Conservation (phyloP, 92 coral and sea anemone genomes). For the Paramuricea clavata region DNA sequence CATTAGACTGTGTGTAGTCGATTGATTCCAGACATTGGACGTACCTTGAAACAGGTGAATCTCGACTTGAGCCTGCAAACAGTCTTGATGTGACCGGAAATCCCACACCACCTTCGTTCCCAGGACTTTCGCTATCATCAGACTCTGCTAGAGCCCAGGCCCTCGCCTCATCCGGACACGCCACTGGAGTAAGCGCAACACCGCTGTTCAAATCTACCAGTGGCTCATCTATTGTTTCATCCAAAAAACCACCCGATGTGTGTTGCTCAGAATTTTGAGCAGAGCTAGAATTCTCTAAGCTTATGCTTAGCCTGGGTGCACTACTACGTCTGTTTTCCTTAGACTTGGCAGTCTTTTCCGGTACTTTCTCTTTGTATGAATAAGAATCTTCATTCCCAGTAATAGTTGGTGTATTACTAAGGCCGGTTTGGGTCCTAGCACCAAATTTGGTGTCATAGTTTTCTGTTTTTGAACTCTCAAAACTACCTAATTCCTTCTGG, state of each 20-base stretch:
- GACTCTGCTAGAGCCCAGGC: slow-evolving; percentile 35
- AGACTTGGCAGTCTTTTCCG: no score
- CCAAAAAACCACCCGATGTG: not conserved
- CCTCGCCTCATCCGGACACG: slow-evolving; percentile 31
- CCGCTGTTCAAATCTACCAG: slow-evolving; percentile 76
- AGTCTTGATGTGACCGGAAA: slow-evolving; percentile 21
- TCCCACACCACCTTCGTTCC: slow-evolving; percentile 49
- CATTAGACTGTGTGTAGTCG: no score
- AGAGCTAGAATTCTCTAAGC: not conserved
- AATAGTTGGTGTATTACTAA: not conserved
- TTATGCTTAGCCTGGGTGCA: not conserved
- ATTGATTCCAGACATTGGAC: no score
- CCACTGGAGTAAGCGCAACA: slow-evolving; percentile 76
- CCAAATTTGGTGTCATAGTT: not conserved
- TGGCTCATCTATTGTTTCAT: slow-evolving; percentile 36
- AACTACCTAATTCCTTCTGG: not conserved
- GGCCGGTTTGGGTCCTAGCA: not conserved
- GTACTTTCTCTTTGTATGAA: not conserved
- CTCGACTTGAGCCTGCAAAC: slow-evolving; percentile 38
- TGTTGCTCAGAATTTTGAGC: not conserved
- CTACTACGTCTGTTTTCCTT: not conserved
- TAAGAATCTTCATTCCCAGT: not conserved
- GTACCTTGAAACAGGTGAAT: slow-evolving; percentile 84
- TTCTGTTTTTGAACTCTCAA: not conserved
- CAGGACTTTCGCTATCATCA: slow-evolving; percentile 70